Evolutionary conservation across 2,797 vertebrate species (phyloP).

Genomic region (Gymnodraco acuticeps): DNA sequence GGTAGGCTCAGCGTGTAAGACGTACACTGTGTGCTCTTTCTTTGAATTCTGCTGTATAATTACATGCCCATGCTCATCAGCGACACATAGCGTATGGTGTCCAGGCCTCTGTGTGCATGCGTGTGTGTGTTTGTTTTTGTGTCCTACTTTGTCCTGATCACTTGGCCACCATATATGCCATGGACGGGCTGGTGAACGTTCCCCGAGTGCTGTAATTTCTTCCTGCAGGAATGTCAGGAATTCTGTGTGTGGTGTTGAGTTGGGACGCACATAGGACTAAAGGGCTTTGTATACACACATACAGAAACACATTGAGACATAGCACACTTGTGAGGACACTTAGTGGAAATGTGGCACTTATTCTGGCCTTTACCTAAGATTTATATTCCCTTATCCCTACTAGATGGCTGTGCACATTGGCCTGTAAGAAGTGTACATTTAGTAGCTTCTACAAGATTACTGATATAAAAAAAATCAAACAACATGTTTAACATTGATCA

Average conservation of each 20-base stretch:
- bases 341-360: not conserved
- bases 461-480: too few relatives aligned
- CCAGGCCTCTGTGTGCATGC: constrained; percentile 26
- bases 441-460: not conserved
- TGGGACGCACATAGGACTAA: constrained; percentile 63
- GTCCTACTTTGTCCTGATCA: constrained; percentile 62
- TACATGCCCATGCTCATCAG: constrained; percentile 57
- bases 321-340: constrained; percentile 43
- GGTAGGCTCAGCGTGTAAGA: constrained; percentile 12
- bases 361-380: constrained; percentile 14
- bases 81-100: constrained; percentile 52
- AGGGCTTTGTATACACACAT: constrained; percentile 62
- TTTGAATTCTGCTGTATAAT: constrained; percentile 51
- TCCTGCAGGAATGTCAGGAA: constrained; percentile 75
- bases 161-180: constrained; percentile 64
- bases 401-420: constrained; percentile 1
- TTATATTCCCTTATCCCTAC: not conserved
- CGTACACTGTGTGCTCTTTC: constrained; percentile 40
- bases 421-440: constrained; percentile 8
- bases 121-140: constrained; percentile 51
- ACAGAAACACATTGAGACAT: constrained; percentile 42
- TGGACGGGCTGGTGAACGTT: constrained; percentile 63
- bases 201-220: constrained; percentile 72
- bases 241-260: constrained; percentile 73
- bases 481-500: too few relatives aligned